Percentiles rank a stretch among this genome's conserved stretches.
Evolutionary conservation across 1,140 invertebrate genomes (phyloP).

Genomic region (Dendrolimus kikuchii): DNA sequence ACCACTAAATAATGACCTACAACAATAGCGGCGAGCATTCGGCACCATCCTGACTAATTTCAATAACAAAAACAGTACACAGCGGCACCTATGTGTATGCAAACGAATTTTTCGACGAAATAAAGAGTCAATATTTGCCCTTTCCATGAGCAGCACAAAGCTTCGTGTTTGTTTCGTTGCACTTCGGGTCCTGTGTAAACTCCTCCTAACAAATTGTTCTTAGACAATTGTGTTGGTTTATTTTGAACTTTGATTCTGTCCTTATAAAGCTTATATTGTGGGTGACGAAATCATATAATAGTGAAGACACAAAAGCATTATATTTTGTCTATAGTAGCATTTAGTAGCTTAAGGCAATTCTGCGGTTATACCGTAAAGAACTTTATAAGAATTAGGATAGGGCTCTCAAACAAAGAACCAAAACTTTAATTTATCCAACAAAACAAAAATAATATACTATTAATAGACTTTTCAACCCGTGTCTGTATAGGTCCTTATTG

Average conservation of each 20-base stretch:
- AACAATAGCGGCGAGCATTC: conserved; percentile 36
- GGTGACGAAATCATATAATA: conserved; percentile 9
- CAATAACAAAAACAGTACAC: conserved; percentile 65
- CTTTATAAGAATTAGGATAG: conserved; percentile 39
- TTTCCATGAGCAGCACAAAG: conserved; percentile 62
- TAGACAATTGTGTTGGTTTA: conserved; percentile 14
- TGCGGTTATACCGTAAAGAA: conserved; percentile 53
- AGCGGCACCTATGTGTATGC: conserved; percentile 42
- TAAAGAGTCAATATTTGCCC: conserved; percentile 60
- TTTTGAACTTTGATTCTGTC: conserved; percentile 23
- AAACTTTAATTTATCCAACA: conserved; percentile 26
- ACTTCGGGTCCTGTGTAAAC: conserved; percentile 67
- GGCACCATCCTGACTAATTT: conserved; percentile 42
- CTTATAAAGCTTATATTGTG: conserved; percentile 26
- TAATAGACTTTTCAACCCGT: too few relatives aligned
- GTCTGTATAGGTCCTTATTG: too few relatives aligned
- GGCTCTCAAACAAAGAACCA: conserved; percentile 39
- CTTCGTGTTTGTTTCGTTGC: conserved; percentile 63
- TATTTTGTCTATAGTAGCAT: conserved; percentile 60
- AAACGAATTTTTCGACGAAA: conserved; percentile 67
- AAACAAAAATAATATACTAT: too few relatives aligned
- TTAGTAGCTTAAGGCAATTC: conserved; percentile 57
- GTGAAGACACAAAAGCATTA: conserved; percentile 52
- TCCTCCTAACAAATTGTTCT: conserved; percentile 60
- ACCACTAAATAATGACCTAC: conserved; percentile 34